Evolutionary conservation across 2,888 invertebrate genomes (phyloP), one percentile per base, ranked within the genome.

Genomic region (Tenthredo notha): DNA sequence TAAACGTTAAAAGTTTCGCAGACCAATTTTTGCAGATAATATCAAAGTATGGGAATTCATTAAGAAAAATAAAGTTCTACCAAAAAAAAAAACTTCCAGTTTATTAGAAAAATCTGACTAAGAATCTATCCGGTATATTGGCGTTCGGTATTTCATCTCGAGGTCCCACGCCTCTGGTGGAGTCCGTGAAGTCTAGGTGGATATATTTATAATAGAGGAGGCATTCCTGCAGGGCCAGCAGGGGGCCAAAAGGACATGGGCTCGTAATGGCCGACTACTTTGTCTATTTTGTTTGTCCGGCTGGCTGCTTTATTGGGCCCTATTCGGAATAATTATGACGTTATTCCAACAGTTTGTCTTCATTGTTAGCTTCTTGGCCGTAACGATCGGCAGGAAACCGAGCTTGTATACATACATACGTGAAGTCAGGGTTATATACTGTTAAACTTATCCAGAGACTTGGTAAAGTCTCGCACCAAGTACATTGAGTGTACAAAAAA

Each of bases 161-260:
- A 85, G 89, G 89, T 91, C 91, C 90, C 91, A 91, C 90, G 90
- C 90, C 90, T 90, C 88, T 88, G 87, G 88, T 86, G 25, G 65
- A 83, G 83, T 70, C 50, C 83, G 83, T 83, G 83, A 65, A 83
- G 90, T 89, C 89, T 88, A 88, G 89, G 88, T 89, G 87, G 88
- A 89, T 91, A 91, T 91, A 91, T 91, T 91, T 91, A 91, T 91
- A 91, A 91, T 91, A 90, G 91, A 88, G 86, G 86, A 88, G 88
- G 90, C 89, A 91, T 90, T 91, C 90, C 90, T 86, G 90, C 87
- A 87, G 87, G 89, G 89, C 90, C 90, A 90, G 90, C 90, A 88
- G 91, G 90, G 91, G 90, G 90, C 90, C 90, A 86, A 89, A 89
- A 90, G 90, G 91, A 91, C 91, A 91, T 90, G 90, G 89, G 90